These are phyloP conservation scores for Diplazon laetatorius DNA, from an alignment of 2,888 invertebrate genomes.

Conservation along the genomic window DNA sequence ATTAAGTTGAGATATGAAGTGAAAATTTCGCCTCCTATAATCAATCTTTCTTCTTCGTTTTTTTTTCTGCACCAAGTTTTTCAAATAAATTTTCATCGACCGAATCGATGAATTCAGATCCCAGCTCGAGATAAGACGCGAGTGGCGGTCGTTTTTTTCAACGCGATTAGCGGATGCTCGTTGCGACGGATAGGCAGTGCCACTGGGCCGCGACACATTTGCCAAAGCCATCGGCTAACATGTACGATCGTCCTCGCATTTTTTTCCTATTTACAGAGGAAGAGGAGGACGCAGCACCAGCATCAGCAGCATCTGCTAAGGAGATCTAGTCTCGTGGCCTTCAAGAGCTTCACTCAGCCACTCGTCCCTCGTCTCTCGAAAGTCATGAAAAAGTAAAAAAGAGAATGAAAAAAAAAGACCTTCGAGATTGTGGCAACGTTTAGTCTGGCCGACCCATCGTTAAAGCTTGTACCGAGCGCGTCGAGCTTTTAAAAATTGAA, in stretches of 20 bases:
- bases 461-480: conserved; percentile 2
- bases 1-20: too few species aligned
- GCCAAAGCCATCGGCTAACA: conserved; percentile 33
- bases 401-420: conserved; percentile 47
- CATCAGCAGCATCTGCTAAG: conserved; percentile 67
- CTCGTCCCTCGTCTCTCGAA: conserved; percentile 52
- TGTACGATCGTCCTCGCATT: conserved; percentile 72
- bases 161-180: not conserved
- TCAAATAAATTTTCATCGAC: too few species aligned
- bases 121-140: too few species aligned
- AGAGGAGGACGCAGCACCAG: conserved; percentile 42
- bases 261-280: conserved; percentile 60
- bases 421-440: conserved; percentile 50
- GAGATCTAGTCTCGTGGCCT: conserved; percentile 70
- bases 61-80: too few species aligned
- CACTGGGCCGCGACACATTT: conserved; percentile 10
- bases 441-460: conserved; percentile 35
- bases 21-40: too few species aligned
- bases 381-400: conserved; percentile 28
- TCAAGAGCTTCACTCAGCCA: conserved; percentile 60
- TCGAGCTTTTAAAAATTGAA: not conserved
- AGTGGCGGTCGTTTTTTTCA: not conserved
- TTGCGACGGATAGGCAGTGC: conserved; percentile 1
- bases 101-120: too few species aligned
- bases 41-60: too few species aligned